Conservation (phyloP, 2,113 vertebrate genomes). For the Boulengeromyrus knoepffleri region DNA sequence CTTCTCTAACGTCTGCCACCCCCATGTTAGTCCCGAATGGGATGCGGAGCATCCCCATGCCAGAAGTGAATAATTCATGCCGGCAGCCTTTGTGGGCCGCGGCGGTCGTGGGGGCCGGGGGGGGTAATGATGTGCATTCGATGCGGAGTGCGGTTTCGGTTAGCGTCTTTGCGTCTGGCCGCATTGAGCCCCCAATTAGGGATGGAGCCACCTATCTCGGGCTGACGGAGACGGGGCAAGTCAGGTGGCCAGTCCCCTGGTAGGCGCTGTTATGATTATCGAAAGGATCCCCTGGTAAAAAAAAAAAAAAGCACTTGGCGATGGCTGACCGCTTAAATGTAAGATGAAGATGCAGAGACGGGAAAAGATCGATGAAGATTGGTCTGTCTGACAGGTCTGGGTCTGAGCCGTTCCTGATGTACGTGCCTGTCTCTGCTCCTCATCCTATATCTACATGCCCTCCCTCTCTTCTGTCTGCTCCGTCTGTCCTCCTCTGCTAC, state of each 20-base stretch:
- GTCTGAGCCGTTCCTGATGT: background rate
- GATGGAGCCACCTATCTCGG: background rate
- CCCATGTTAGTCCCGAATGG: background rate
- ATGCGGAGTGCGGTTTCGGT: background rate
- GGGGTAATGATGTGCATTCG: background rate
- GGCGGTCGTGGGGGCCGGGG: background rate
- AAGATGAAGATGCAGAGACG: background rate
- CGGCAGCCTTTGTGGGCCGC: background rate
- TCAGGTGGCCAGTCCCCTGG: background rate
- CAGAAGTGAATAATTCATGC: constrained; percentile 14
- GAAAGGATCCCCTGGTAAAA: background rate
- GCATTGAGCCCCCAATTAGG: background rate
- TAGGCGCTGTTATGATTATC: background rate
- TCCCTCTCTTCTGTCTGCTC: background rate
- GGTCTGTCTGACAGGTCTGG: background rate
- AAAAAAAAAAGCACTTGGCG: background rate
- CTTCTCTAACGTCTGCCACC: background rate
- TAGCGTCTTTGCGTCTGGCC: constrained; percentile 11
- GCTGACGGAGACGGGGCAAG: background rate
- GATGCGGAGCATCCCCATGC: background rate
- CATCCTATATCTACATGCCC: background rate
- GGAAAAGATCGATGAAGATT: background rate
- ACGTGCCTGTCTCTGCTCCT: background rate
- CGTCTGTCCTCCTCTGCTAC: background rate
- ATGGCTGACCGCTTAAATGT: background rate